A percentile compares a stretch with the other conserved stretches of the same genome.
Evolutionary conservation across 2,797 vertebrate genomes (phyloP).

Genomic region (Dendrocincla tyrannina): DNA sequence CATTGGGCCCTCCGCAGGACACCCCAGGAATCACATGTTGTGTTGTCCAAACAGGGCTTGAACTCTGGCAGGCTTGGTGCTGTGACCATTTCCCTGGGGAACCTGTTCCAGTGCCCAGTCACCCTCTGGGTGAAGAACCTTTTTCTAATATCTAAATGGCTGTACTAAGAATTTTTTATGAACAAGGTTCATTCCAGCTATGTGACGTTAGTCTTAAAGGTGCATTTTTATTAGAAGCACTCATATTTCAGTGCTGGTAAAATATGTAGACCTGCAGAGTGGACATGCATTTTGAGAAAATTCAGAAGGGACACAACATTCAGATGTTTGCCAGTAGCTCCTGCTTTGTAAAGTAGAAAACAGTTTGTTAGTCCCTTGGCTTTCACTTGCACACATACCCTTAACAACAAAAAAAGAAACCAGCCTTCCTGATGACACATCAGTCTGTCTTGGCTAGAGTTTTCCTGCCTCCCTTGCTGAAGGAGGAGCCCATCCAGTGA

Average conservation of each 20-base stretch:
- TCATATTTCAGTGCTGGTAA: background rate
- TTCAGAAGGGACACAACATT: background rate
- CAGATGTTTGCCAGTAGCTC: background rate
- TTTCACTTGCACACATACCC: background rate
- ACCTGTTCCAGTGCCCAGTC: background rate
- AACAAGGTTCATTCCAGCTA: background rate
- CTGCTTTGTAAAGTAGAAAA: background rate
- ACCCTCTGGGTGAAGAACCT: background rate
- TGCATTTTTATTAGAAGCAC: background rate
- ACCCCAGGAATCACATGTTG: background rate
- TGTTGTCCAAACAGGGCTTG: background rate
- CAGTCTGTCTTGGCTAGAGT: background rate
- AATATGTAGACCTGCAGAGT: background rate
- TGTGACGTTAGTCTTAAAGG: background rate
- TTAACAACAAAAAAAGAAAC: background rate
- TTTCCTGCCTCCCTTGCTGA: background rate
- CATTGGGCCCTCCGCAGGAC: background rate
- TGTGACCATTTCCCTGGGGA: background rate
- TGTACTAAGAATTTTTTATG: background rate
- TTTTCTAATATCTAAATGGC: background rate
- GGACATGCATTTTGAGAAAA: background rate
- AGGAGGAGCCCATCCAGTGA: background rate
- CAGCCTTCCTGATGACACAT: background rate
- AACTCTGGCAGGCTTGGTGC: background rate
- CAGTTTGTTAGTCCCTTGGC: background rate